Conservation (phyloP, 2,113 vertebrate genomes). For the Notiomystis cincta region DNA sequence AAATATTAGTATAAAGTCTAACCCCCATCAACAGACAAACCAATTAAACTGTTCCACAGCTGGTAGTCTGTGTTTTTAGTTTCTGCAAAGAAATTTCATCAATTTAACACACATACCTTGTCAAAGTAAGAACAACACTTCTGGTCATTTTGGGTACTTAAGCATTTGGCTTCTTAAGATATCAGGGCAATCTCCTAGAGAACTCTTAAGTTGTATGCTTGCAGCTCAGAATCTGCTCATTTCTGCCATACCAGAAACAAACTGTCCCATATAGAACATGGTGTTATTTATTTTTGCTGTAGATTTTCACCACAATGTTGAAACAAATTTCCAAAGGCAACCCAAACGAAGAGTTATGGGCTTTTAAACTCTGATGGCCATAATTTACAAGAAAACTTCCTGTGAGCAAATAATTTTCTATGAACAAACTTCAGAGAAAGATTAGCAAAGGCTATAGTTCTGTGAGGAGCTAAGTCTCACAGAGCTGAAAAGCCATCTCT, state of each 20-base stretch:
- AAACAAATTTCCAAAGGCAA: not conserved
- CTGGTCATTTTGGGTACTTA: not conserved
- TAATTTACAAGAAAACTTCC: not conserved
- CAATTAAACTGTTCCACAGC: not conserved
- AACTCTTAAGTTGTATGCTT: not conserved
- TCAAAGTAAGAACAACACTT: not conserved
- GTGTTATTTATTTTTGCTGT: not conserved
- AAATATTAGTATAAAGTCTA: not conserved
- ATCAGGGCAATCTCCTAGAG: not conserved
- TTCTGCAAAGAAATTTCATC: not conserved
- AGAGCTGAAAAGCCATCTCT: not conserved
- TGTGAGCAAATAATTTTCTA: not conserved
- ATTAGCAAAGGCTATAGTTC: not conserved
- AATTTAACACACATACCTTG: not conserved
- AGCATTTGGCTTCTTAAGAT: not conserved
- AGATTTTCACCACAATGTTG: not conserved
- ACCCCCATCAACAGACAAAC: not conserved
- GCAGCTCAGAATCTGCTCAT: not conserved
- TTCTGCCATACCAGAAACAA: not conserved
- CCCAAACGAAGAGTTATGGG: not conserved
- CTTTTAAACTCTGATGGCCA: not conserved
- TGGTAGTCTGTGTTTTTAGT: not conserved
- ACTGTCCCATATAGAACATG: not conserved
- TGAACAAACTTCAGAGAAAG: not conserved
- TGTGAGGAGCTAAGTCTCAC: not conserved